Percentiles rank a stretch among this genome's conserved stretches.
These are phyloP conservation scores for Perca schrenkii DNA, from an alignment of 2,113 vertebrate genomes.

Conservation along the genomic window DNA sequence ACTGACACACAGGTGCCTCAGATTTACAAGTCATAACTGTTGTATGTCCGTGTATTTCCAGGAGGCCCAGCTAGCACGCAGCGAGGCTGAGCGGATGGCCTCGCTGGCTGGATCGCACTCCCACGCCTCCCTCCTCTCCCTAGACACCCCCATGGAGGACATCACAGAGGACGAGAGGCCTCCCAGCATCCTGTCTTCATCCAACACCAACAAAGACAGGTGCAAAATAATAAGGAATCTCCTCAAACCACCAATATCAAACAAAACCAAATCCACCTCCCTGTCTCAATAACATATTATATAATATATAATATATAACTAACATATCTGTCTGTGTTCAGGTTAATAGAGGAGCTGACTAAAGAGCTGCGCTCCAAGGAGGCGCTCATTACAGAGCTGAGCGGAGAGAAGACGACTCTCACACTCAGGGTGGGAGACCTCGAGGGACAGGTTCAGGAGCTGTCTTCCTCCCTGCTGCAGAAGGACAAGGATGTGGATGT, in stretches of 20 bases:
- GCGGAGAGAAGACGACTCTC: conserved; percentile 83
- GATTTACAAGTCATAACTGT: not conserved
- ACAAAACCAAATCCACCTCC: not conserved
- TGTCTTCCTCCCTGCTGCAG: conserved; percentile 80
- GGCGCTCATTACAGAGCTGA: conserved; percentile 81
- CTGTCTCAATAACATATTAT: not conserved
- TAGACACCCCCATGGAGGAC: conserved; percentile 87
- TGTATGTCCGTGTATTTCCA: conserved; percentile 57
- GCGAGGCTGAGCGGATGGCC: conserved; percentile 86
- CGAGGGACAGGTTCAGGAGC: conserved; percentile 83
- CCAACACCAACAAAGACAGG: conserved; percentile 86
- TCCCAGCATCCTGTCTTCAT: conserved; percentile 44
- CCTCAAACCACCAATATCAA: not conserved
- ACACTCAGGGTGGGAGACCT: conserved; percentile 80
- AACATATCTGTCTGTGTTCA: conserved; percentile 61
- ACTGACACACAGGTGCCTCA: not conserved
- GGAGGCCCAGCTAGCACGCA: conserved; percentile 91
- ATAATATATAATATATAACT: too few species aligned
- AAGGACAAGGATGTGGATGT: conserved; percentile 85
- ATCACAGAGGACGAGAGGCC: conserved; percentile 75
- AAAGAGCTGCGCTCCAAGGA: conserved; percentile 86
- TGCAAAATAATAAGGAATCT: conserved; percentile 52
- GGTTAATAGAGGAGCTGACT: conserved; percentile 88
- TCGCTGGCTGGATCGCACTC: conserved; percentile 87
- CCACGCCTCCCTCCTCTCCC: conserved; percentile 82